These are phyloP conservation scores for Diglossa cyanea DNA, from an alignment of 2,797 vertebrate genomes.

Conservation along the genomic window DNA sequence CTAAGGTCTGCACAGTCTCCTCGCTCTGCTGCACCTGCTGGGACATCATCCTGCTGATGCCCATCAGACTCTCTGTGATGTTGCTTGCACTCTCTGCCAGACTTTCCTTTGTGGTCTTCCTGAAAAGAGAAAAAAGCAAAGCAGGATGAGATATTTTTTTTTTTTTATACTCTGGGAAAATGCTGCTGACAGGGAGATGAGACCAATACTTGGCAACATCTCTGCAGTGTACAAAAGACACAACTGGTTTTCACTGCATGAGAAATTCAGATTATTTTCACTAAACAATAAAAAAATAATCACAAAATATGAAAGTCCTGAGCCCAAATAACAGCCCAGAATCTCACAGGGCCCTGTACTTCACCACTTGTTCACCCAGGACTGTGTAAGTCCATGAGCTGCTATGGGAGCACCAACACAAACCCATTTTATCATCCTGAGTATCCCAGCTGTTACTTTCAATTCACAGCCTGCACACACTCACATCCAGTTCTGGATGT, in stretches of 20 bases:
- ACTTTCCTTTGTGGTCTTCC: slow-evolving; percentile 89
- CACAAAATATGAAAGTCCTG: neutral
- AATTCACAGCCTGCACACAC: neutral
- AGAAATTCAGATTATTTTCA: neutral
- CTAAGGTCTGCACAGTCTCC: slow-evolving; percentile 88
- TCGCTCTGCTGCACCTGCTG: slow-evolving; percentile 95
- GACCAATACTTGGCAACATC: neutral
- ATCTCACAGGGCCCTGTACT: neutral
- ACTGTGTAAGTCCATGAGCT: neutral
- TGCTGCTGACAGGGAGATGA: neutral
- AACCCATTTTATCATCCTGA: neutral
- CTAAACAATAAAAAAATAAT: neutral
- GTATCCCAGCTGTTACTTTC: neutral
- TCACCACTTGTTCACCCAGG: neutral
- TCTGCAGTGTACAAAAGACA: neutral
- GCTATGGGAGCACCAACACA: neutral
- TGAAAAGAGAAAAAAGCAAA: slow-evolving; percentile 55
- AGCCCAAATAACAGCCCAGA: neutral
- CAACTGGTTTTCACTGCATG: neutral
- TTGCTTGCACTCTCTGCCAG: slow-evolving; percentile 86
- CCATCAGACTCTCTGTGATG: slow-evolving; percentile 95
- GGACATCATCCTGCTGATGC: slow-evolving; percentile 96
- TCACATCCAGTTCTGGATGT: neutral
- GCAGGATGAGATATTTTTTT: neutral
- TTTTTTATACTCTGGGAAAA: neutral